A percentile compares a stretch with the other conserved stretches of the same genome.
phyloP scores from a whole-genome alignment of 2,797 vertebrate genomes.

The Gallinago stenura region DNA sequence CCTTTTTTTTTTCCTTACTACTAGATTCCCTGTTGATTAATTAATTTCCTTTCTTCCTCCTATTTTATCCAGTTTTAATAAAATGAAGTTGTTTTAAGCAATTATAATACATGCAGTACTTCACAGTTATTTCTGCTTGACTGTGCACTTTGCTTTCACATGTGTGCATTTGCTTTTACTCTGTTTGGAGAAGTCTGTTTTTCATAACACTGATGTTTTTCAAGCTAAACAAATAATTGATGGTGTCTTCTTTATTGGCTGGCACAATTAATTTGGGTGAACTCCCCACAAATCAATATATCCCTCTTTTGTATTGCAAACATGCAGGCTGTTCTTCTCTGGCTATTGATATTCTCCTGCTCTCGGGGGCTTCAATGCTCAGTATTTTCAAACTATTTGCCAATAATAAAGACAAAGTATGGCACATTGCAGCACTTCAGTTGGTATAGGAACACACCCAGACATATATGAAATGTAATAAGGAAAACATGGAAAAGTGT shows the following conservation, averaged over 20 bases:
- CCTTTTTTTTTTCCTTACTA: neutral
- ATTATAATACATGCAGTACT: neutral
- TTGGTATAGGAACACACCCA: neutral
- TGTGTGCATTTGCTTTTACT: neutral
- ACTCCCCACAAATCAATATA: neutral
- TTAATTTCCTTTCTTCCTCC: neutral
- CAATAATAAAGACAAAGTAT: neutral
- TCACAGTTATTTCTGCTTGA: neutral
- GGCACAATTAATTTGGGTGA: slow-evolving; percentile 20
- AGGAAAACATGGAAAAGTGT: neutral
- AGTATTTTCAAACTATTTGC: slow-evolving; percentile 43
- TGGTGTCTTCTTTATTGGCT: slow-evolving; percentile 5
- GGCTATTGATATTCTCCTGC: neutral
- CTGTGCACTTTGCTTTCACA: neutral
- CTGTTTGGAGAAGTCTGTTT: neutral
- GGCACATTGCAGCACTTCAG: neutral
- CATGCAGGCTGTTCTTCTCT: slow-evolving; percentile 11
- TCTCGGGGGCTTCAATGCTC: neutral
- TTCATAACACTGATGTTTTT: neutral
- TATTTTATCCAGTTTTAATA: neutral
- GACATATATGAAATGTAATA: neutral
- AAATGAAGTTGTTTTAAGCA: neutral
- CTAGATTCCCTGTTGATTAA: neutral
- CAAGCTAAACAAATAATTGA: slow-evolving; percentile 24
- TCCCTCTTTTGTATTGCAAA: slow-evolving; percentile 12